phyloP scores from a whole-genome alignment of 2,113 vertebrate species.

The Oceanites oceanicus region DNA sequence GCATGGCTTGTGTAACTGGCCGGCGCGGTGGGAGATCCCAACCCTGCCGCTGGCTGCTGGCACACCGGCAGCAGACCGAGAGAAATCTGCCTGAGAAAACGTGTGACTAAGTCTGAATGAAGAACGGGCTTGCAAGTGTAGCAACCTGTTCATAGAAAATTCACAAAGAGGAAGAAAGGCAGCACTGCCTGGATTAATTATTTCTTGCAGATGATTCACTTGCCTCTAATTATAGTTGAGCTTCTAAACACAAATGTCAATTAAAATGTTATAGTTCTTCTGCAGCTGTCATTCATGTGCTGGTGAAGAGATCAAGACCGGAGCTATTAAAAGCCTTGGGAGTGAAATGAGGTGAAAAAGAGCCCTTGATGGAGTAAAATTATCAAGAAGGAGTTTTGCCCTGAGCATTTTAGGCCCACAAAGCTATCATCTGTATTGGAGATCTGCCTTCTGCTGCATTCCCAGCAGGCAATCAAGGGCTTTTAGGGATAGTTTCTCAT shows the following conservation, averaged over 20 bases:
- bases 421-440: background rate
- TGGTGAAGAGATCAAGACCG: conserved; percentile 8
- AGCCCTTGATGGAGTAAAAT: background rate
- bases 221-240: conserved; percentile 40
- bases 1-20: accelerated
- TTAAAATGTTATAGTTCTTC: conserved; percentile 43
- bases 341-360: background rate
- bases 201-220: conserved; percentile 36
- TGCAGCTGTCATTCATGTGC: conserved; percentile 46
- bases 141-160: background rate
- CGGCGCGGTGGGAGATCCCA: background rate
- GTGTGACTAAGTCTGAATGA: background rate
- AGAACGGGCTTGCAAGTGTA: background rate
- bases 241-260: conserved; percentile 45
- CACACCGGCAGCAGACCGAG: background rate
- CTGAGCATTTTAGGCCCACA: background rate
- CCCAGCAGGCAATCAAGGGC: background rate
- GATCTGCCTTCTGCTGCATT: background rate
- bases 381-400: background rate
- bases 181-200: background rate
- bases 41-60: too few relatives aligned
- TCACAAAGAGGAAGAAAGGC: background rate
- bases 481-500: background rate
- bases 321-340: conserved; percentile 6
- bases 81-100: background rate